Conservation (phyloP, 2,113 vertebrate genomes). For the Periophthalmodon schlosseri region DNA sequence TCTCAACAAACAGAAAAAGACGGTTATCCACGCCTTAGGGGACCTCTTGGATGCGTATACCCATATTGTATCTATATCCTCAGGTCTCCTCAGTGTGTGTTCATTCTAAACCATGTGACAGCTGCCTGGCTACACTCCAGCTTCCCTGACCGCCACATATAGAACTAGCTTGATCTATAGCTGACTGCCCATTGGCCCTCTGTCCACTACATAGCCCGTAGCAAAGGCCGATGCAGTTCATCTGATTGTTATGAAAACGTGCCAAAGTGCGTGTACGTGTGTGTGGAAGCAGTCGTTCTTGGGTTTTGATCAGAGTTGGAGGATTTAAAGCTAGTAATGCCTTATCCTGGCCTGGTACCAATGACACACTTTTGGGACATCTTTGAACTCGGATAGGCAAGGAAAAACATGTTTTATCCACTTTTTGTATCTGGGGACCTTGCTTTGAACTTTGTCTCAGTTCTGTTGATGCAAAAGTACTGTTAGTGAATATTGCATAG, state of each 20-base stretch:
- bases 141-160: slow-evolving; percentile 12
- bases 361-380: slow-evolving; percentile 64
- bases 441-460: slow-evolving; percentile 23
- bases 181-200: slow-evolving; percentile 28
- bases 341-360: slow-evolving; percentile 64
- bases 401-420: slow-evolving; percentile 23
- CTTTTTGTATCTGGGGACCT: slow-evolving; percentile 13
- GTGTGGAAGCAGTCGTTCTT: slow-evolving; percentile 37
- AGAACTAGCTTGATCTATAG: slow-evolving; percentile 9
- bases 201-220: slow-evolving; percentile 4
- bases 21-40: neutral
- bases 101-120: slow-evolving; percentile 14
- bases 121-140: neutral
- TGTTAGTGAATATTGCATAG: slow-evolving; percentile 15
- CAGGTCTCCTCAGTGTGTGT: slow-evolving; percentile 29
- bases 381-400: slow-evolving; percentile 48
- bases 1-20: neutral
- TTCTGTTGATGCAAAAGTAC: slow-evolving; percentile 11
- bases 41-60: neutral
- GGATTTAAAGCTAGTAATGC: slow-evolving; percentile 71
- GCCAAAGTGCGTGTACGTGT: slow-evolving; percentile 16
- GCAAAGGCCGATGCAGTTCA: slow-evolving; percentile 45
- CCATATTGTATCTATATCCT: neutral
- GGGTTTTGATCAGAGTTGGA: slow-evolving; percentile 59
- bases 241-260: slow-evolving; percentile 39